phyloP scores from a whole-genome alignment of 1,140 invertebrate species.

The Heliconius hermathena region DNA sequence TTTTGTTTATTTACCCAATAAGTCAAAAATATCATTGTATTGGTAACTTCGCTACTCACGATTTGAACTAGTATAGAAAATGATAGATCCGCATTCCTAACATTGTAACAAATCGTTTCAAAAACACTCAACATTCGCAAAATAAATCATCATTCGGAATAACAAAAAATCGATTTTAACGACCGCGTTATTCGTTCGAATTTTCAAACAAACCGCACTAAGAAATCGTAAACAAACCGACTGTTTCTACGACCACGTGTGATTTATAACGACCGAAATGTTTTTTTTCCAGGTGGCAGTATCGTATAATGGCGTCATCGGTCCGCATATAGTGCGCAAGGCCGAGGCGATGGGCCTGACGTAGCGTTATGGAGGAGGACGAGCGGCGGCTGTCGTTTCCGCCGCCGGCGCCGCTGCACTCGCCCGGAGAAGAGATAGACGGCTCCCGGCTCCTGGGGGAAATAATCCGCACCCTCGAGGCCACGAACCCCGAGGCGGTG shows the following conservation, averaged over 20 bases:
- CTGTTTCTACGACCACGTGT: constrained; percentile 21
- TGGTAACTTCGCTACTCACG: neutral
- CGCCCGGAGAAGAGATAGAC: constrained; percentile 78
- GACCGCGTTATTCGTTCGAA: constrained; percentile 25
- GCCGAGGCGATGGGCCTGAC: constrained; percentile 65
- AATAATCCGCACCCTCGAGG: constrained; percentile 76
- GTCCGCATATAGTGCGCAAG: constrained; percentile 61
- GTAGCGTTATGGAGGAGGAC: constrained; percentile 77
- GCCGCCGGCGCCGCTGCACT: constrained; percentile 77
- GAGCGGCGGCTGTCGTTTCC: constrained; percentile 77
- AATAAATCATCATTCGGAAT: constrained; percentile 33
- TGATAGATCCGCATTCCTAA: neutral
- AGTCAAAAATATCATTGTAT: neutral
- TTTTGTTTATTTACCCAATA: neutral
- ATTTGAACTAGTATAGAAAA: neutral
- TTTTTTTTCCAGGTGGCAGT: constrained; percentile 70
- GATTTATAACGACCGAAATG: constrained; percentile 38
- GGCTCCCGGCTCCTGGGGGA: constrained; percentile 76
- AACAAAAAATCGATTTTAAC: constrained; percentile 29
- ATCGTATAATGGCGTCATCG: constrained; percentile 66
- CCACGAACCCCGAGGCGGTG: constrained; percentile 73
- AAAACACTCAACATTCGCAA: constrained; percentile 25
- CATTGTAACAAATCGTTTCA: constrained; percentile 12
- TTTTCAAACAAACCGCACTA: constrained; percentile 27
- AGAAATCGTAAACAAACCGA: constrained; percentile 37